phyloP scores from a whole-genome alignment of 2,888 invertebrate genomes.

The Zonitis immaculata region DNA sequence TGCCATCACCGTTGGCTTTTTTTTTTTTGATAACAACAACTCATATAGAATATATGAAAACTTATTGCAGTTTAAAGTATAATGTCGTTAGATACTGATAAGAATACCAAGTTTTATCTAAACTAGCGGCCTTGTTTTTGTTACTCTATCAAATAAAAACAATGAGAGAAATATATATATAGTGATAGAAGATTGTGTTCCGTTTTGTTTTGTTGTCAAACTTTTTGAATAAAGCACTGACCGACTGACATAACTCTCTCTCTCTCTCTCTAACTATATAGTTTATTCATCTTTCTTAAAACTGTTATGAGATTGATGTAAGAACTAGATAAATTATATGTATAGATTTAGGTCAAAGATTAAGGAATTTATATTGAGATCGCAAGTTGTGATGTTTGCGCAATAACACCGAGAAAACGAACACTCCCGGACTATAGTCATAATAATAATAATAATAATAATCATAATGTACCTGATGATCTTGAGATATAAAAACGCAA shows the following conservation, averaged over 20 bases:
- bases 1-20: not conserved
- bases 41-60: constrained; percentile 36
- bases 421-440: not conserved
- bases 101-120: constrained; percentile 31
- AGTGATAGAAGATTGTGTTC: not conserved
- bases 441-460: too few species aligned
- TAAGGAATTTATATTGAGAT: constrained; percentile 8
- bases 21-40: constrained; percentile 12
- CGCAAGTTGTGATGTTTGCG: constrained; percentile 18
- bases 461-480: constrained; percentile 17
- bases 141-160: constrained; percentile 1
- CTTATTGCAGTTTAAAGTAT: constrained; percentile 32
- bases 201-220: constrained; percentile 7
- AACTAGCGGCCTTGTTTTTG: constrained; percentile 20
- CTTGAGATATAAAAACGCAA: constrained; percentile 12
- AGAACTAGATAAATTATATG: constrained; percentile 24
- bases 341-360: constrained; percentile 27
- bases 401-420: constrained; percentile 2
- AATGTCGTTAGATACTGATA: constrained; percentile 25
- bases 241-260: constrained; percentile 23
- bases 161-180: not conserved
- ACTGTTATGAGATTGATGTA: constrained; percentile 22
- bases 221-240: constrained; percentile 24
- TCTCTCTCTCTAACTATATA: too few species aligned
- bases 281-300: constrained; percentile 17